phyloP scores from a whole-genome alignment of 2,113 vertebrate species.

The Carlito syrichta region DNA sequence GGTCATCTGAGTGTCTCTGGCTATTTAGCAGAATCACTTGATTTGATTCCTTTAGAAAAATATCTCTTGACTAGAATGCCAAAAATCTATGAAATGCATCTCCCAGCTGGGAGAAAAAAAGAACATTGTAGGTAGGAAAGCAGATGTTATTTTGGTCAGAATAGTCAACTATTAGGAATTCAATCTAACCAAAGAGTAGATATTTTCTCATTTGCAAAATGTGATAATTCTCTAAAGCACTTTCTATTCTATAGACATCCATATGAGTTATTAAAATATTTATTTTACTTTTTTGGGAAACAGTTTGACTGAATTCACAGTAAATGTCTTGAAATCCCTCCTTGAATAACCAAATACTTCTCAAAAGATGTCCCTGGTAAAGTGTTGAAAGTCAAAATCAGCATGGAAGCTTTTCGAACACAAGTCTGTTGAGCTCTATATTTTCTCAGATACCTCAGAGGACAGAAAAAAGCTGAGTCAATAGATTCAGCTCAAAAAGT shows the following conservation, averaged over 20 bases:
- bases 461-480: neutral
- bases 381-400: neutral
- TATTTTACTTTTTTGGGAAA: neutral
- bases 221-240: neutral
- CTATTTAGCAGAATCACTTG: slow-evolving; percentile 29
- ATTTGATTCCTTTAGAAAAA: slow-evolving; percentile 52
- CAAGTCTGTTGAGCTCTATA: neutral
- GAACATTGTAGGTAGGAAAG: neutral
- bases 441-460: neutral
- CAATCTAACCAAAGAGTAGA: neutral
- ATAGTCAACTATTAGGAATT: slow-evolving; percentile 13
- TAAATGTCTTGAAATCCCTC: neutral
- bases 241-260: neutral
- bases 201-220: slow-evolving; percentile 9
- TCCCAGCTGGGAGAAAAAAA: neutral
- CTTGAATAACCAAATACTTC: slow-evolving; percentile 19
- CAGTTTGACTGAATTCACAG: neutral
- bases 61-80: neutral
- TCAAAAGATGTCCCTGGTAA: neutral
- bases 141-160: slow-evolving; percentile 10
- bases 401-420: neutral
- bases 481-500: neutral
- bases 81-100: slow-evolving; percentile 30
- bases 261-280: neutral
- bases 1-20: slow-evolving; percentile 39